Evolutionary conservation across 2,113 vertebrate genomes (phyloP).

Genomic region (Aegithalos caudatus): DNA sequence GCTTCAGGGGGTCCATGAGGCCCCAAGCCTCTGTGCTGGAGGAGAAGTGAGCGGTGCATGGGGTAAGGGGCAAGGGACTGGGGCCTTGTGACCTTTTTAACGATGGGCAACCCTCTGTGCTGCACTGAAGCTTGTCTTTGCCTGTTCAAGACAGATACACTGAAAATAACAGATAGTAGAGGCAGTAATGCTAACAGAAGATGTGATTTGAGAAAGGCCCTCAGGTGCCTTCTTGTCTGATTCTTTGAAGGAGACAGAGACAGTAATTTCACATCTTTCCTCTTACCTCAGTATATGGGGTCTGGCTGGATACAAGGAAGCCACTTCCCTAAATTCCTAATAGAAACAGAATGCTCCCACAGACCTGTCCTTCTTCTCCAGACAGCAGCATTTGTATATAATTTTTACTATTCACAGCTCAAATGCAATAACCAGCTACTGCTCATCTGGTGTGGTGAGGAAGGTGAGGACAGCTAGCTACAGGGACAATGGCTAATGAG

Average conservation of each 20-base stretch:
- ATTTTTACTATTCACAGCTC: neutral
- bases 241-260: neutral
- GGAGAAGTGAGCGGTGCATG: accelerated
- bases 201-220: neutral
- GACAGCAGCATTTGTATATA: neutral
- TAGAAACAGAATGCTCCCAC: neutral
- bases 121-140: accelerated
- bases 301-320: neutral
- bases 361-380: neutral
- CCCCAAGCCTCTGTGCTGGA: neutral
- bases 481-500: neutral
- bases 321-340: neutral
- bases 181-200: neutral
- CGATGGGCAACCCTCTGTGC: accelerated
- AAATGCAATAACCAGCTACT: neutral
- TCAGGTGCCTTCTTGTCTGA: neutral
- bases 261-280: neutral
- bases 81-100: neutral
- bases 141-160: neutral
- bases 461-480: neutral
- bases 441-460: accelerated
- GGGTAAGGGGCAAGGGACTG: neutral
- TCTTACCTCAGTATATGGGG: neutral
- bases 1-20: accelerated
- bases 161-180: neutral